A percentile compares a stretch with the other conserved stretches of the same genome.
These are phyloP conservation scores for Spea hammondii DNA, from an alignment of 2,797 vertebrate species.

Conservation along the genomic window DNA sequence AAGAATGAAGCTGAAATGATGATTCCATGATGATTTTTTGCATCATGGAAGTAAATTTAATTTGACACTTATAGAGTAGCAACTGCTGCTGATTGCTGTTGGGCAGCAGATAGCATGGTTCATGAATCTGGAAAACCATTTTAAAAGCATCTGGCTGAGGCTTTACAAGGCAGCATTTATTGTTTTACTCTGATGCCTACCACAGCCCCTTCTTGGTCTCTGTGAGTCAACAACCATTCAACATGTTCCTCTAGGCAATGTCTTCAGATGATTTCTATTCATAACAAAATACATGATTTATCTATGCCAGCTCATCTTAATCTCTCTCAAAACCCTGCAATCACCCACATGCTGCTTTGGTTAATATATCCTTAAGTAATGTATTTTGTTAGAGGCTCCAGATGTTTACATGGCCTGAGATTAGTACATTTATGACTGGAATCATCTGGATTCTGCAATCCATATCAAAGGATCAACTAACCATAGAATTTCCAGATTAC, in stretches of 20 bases:
- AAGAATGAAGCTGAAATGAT: too few species aligned
- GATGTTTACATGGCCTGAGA: constrained; percentile 12
- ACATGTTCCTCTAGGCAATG: not conserved
- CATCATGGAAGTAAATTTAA: too few species aligned
- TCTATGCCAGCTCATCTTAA: not conserved
- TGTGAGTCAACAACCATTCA: too few species aligned
- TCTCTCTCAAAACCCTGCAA: constrained; percentile 1
- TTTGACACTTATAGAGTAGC: too few species aligned
- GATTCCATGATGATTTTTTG: too few species aligned
- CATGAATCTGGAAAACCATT: too few species aligned
- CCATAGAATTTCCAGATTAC: not conserved
- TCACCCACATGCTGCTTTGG: not conserved
- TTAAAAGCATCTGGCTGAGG: too few species aligned
- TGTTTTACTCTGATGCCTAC: too few species aligned
- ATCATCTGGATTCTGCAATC: constrained; percentile 5
- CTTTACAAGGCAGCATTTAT: too few species aligned
- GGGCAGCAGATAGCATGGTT: too few species aligned
- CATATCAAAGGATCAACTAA: constrained; percentile 2
- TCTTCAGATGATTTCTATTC: not conserved
- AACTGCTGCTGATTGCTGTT: too few species aligned
- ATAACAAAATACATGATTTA: constrained; percentile 2
- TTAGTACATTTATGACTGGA: not conserved
- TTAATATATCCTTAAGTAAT: constrained; percentile 3
- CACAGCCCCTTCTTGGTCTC: too few species aligned
- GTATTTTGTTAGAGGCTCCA: not conserved